Percentiles rank a stretch among this genome's conserved stretches.
phyloP scores from a whole-genome alignment of 2,888 invertebrate genomes.

The Lymantria monacha region DNA sequence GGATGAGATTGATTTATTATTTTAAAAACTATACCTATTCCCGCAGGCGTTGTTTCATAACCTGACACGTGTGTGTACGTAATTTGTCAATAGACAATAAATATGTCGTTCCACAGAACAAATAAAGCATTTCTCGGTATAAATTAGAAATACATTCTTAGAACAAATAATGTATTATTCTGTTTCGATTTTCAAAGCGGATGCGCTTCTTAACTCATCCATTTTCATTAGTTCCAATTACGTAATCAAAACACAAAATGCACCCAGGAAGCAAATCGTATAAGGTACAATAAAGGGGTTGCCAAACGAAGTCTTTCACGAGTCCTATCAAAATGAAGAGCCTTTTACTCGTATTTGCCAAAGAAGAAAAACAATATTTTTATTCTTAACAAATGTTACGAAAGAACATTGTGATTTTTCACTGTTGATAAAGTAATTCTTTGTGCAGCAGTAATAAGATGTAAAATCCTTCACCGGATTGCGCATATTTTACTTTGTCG shows the following conservation, averaged over 20 bases:
- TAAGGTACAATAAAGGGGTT: slow-evolving; percentile 45
- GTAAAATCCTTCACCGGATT: slow-evolving; percentile 62
- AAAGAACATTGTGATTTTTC: slow-evolving; percentile 47
- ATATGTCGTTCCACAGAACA: slow-evolving; percentile 23
- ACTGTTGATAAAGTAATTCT: slow-evolving; percentile 55
- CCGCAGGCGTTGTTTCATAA: too few relatives aligned
- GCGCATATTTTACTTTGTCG: slow-evolving; percentile 69
- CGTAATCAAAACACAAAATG: slow-evolving; percentile 44
- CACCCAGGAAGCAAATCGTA: slow-evolving; percentile 45
- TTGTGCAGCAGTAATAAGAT: slow-evolving; percentile 62
- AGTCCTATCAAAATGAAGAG: slow-evolving; percentile 41
- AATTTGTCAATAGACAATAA: slow-evolving; percentile 21
- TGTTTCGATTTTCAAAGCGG: slow-evolving; percentile 33
- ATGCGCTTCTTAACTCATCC: slow-evolving; percentile 39
- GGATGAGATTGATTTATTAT: slow-evolving; percentile 1
- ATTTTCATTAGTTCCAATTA: slow-evolving; percentile 49
- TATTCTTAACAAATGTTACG: slow-evolving; percentile 52
- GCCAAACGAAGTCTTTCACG: slow-evolving; percentile 40
- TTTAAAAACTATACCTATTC: too few relatives aligned
- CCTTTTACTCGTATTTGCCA: slow-evolving; percentile 47
- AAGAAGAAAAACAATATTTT: slow-evolving; percentile 56
- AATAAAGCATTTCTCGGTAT: slow-evolving; percentile 28
- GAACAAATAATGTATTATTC: slow-evolving; percentile 34
- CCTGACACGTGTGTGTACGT: slow-evolving; percentile 10
- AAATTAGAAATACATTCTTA: slow-evolving; percentile 27